Evolutionary conservation across 2,888 invertebrate genomes (phyloP).

Genomic region (Andrena flavipes): DNA sequence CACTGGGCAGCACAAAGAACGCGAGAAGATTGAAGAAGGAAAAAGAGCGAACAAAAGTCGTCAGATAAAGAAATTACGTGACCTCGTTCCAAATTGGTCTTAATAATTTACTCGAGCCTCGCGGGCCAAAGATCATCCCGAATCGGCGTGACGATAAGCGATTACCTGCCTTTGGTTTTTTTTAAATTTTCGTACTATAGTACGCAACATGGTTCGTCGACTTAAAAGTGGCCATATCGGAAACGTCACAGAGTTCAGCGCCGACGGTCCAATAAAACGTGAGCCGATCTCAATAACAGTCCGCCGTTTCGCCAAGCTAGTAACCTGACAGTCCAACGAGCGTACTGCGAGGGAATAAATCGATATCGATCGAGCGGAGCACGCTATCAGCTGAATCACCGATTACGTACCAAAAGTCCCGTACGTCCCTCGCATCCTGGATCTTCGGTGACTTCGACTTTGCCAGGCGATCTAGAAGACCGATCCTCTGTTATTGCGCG

Average conservation of each 20-base stretch:
- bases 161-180: not conserved
- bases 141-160: not conserved
- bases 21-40: no score
- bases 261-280: no score
- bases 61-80: not conserved
- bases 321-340: not conserved
- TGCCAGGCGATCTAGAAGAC: not conserved
- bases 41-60: no score
- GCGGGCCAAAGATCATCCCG: not conserved
- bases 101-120: not conserved
- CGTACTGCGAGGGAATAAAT: not conserved
- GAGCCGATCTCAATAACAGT: no score
- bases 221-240: no score
- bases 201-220: no score
- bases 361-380: not conserved
- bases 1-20: no score
- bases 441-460: not conserved
- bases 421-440: conserved; percentile 40
- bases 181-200: not conserved
- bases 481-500: not conserved
- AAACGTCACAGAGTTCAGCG: no score
- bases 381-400: not conserved
- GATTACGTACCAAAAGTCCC: conserved; percentile 58
- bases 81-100: not conserved
- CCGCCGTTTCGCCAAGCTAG: no score